Conservation (phyloP, 2,888 invertebrate species). For the Metacarcinus magister region DNA sequence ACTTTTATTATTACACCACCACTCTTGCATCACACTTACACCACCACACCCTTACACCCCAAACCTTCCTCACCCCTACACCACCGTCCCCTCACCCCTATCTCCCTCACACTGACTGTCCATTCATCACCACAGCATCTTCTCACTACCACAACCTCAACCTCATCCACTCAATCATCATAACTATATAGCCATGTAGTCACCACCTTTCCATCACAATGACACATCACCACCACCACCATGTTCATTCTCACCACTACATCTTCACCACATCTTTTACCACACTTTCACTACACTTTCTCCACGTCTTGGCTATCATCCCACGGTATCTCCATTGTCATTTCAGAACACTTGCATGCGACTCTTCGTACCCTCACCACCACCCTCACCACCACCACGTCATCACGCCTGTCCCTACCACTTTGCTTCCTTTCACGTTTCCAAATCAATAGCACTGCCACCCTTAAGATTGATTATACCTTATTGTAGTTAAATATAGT, state of each 20-base stretch:
- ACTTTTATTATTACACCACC: neutral
- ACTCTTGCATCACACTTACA: neutral
- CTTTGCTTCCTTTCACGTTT: neutral
- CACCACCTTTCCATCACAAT: neutral
- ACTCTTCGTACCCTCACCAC: neutral
- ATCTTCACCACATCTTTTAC: neutral
- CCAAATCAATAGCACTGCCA: neutral
- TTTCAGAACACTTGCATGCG: neutral
- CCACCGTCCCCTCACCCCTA: neutral
- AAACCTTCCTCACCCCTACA: neutral
- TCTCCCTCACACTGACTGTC: neutral
- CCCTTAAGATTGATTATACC: neutral
- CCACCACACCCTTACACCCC: slow-evolving; percentile 11
- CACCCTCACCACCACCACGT: neutral
- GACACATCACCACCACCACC: neutral
- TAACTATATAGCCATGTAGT: too few relatives aligned
- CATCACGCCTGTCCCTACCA: neutral
- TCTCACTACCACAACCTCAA: neutral
- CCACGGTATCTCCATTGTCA: neutral
- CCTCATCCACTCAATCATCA: neutral
- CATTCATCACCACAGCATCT: neutral
- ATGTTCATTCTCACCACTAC: neutral
- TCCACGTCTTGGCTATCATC: neutral
- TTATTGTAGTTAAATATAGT: neutral
- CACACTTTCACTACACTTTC: slow-evolving; percentile 9